Evolutionary conservation across 2,888 invertebrate species (phyloP), one percentile per base, ranked within the genome.

Genomic region (Pristionchus entomophagus): DNA sequence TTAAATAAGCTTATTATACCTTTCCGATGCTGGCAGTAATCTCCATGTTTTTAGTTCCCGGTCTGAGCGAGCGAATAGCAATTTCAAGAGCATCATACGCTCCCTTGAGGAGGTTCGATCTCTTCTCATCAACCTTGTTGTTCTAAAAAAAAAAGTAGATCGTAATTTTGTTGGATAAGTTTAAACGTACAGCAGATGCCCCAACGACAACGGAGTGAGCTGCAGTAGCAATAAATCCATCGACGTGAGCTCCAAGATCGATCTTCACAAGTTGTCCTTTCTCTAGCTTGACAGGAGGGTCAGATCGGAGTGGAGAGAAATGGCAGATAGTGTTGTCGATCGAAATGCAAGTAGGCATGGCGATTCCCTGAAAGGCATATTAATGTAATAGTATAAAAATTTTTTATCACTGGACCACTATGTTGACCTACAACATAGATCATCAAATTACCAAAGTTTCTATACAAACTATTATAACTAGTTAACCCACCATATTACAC

Each of bases 271-370:
- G 95, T 95, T 99, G 99, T 86, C 97, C 97, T 92, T 96, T 96
- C 94, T 92, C 91, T 80, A 93, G 87, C 19, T 88, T 84, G 14
- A 93, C 88, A 65, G 89, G 88, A 26, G 96, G 95, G 95, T 99
- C 99, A 94, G 96, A 97, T 91, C 96, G 96, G 89, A 98, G 96
- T 38, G 99, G 99, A 82, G 99, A 99, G 94, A 96, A 99, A 94
- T 99, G 99, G 94, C 99, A 99, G 94, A 99, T 97, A 95, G 98
- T 98, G 95, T 99, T 98, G 95, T 99, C 99, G 86, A 98, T 96
- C 32, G 98, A 99, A 88, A 99, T 96, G 95, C 99, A 99, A 87
- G 99, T 99, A 86, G 99, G 99, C 94, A 99, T 99, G 62, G 99
- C 98, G 94, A 99, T 97, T 91, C 95, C 91, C 91, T 90, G 49